Percentiles rank a stretch among this genome's conserved stretches.
phyloP scores from a whole-genome alignment of 1,140 invertebrate genomes.

The Leptonema lineaticorne region DNA sequence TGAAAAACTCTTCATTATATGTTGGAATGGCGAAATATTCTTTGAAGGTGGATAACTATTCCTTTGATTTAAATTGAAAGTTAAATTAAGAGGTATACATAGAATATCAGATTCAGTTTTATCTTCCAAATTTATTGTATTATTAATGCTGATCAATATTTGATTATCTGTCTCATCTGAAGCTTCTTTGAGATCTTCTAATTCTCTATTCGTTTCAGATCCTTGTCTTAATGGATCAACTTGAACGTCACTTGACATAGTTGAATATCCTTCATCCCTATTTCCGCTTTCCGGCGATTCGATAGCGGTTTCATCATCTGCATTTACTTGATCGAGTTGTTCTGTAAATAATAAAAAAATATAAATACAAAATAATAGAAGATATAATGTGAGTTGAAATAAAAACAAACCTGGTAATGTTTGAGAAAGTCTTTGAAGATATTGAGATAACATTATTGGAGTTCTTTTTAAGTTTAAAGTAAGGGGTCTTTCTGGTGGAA shows the following conservation, averaged over 20 bases:
- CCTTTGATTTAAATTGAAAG: constrained; percentile 63
- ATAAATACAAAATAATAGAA: constrained; percentile 3
- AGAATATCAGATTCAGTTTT: constrained; percentile 66
- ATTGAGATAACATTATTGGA: constrained; percentile 44
- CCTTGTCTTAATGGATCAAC: constrained; percentile 63
- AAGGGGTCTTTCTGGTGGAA: constrained; percentile 62
- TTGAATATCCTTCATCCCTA: constrained; percentile 84
- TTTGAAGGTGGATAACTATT: constrained; percentile 71
- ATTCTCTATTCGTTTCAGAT: constrained; percentile 56
- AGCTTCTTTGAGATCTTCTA: constrained; percentile 72
- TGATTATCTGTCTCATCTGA: constrained; percentile 67
- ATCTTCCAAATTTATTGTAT: constrained; percentile 54
- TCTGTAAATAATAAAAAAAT: constrained; percentile 40
- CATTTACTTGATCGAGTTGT: constrained; percentile 50
- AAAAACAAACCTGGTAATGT: constrained; percentile 31
- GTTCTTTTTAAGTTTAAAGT: constrained; percentile 65
- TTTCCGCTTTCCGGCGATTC: constrained; percentile 73
- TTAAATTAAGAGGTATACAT: constrained; percentile 68
- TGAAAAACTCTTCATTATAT: constrained; percentile 70
- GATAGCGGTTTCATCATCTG: constrained; percentile 61
- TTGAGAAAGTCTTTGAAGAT: constrained; percentile 38
- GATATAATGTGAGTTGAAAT: constrained; percentile 8
- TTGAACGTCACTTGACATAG: constrained; percentile 86
- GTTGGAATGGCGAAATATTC: constrained; percentile 68
- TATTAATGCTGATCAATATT: constrained; percentile 57